Evolutionary conservation across 2,888 invertebrate genomes (phyloP).

Genomic region (Gymnocheta viridis): DNA sequence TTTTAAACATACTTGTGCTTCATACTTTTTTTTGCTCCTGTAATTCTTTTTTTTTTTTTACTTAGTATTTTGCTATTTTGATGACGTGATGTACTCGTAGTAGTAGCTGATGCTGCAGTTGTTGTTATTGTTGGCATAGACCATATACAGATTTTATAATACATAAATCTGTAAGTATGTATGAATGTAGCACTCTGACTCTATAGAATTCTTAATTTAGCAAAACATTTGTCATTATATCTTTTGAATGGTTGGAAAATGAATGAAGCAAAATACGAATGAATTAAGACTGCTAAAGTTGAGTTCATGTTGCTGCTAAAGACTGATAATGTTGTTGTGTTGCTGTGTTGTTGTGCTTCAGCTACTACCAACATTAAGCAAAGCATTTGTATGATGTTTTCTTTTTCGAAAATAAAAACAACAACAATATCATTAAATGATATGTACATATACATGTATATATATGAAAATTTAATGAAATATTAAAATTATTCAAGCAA

Average conservation of each 20-base stretch:
- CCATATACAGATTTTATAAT: slow-evolving; percentile 27
- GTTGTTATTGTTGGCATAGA: slow-evolving; percentile 46
- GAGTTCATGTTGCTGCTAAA: slow-evolving; percentile 48
- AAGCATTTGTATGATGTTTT: slow-evolving; percentile 48
- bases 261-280: slow-evolving; percentile 70
- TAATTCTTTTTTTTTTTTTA: neutral
- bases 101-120: slow-evolving; percentile 19
- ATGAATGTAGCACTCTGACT: slow-evolving; percentile 45
- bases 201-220: slow-evolving; percentile 70
- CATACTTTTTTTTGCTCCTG: slow-evolving; percentile 16
- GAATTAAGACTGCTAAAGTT: slow-evolving; percentile 68
- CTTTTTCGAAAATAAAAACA: slow-evolving; percentile 5
- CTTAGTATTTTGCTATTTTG: slow-evolving; percentile 40
- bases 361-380: slow-evolving; percentile 52
- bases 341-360: slow-evolving; percentile 24
- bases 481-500: slow-evolving; percentile 70
- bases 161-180: slow-evolving; percentile 18
- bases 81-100: slow-evolving; percentile 36
- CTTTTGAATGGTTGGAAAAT: slow-evolving; percentile 70
- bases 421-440: slow-evolving; percentile 58
- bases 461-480: slow-evolving; percentile 70
- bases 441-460: slow-evolving; percentile 43
- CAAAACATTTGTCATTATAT: slow-evolving; percentile 71
- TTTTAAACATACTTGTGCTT: slow-evolving; percentile 66
- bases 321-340: slow-evolving; percentile 9